A percentile compares a stretch with the other conserved stretches of the same genome.
phyloP scores from a whole-genome alignment of 2,797 vertebrate species.

The Lagodon rhomboides region DNA sequence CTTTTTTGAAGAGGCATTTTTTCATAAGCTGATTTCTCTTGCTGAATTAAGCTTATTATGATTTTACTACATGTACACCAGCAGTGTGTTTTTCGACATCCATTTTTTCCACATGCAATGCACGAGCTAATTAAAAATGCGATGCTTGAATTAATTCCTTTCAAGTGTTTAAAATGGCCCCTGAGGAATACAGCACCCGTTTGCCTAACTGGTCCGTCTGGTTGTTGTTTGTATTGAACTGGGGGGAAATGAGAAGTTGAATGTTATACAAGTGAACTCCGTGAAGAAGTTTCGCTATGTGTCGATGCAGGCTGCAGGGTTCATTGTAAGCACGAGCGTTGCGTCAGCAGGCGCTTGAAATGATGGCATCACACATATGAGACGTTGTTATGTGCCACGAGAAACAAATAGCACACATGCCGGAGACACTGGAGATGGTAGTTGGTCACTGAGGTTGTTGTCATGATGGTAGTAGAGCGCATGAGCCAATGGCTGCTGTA shows the following conservation, averaged over 20 bases:
- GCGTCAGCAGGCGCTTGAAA: conserved; percentile 76
- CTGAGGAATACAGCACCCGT: conserved; percentile 42
- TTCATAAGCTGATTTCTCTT: conserved; percentile 23
- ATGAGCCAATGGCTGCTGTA: conserved; percentile 69
- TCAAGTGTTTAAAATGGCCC: conserved; percentile 61
- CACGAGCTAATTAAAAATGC: conserved; percentile 57
- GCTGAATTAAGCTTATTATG: conserved; percentile 44
- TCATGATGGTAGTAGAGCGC: conserved; percentile 61
- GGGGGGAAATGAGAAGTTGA: conserved; percentile 38
- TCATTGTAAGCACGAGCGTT: conserved; percentile 78
- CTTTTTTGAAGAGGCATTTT: conserved; percentile 34
- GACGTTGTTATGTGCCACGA: conserved; percentile 72
- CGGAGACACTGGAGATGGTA: conserved; percentile 52
- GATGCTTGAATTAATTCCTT: conserved; percentile 61
- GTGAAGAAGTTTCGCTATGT: conserved; percentile 66
- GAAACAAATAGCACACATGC: conserved; percentile 41
- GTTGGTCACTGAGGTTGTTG: conserved; percentile 72
- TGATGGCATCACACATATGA: conserved; percentile 76
- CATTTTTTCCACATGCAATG: conserved; percentile 36
- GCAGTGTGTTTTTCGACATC: conserved; percentile 44
- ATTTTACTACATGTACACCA: conserved; percentile 26
- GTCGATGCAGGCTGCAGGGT: conserved; percentile 67
- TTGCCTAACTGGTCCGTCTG: conserved; percentile 47
- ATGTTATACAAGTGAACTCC: conserved; percentile 51
- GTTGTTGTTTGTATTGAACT: conserved; percentile 67